Conservation (phyloP, 2,797 vertebrate species). For the Fratercula arctica region DNA sequence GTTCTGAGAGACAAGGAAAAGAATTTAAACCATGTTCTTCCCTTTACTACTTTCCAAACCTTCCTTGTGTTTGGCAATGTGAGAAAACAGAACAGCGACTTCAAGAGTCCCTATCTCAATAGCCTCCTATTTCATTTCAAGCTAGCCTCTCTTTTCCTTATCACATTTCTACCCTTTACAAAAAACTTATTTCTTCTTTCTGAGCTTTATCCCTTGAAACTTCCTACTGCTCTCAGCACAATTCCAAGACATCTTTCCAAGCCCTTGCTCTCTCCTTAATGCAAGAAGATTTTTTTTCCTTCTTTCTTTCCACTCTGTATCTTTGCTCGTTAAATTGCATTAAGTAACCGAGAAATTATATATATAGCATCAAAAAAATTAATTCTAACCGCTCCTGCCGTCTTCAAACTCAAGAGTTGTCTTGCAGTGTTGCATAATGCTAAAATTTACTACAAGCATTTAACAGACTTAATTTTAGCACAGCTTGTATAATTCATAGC, state of each 20-base stretch:
- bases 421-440: neutral
- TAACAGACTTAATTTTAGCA: neutral
- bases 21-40: neutral
- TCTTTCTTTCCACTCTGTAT: neutral
- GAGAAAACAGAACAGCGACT: neutral
- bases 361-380: neutral
- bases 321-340: neutral
- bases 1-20: neutral
- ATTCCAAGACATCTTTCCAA: neutral
- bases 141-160: neutral
- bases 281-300: neutral
- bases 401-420: neutral
- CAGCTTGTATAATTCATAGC: neutral
- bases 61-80: neutral
- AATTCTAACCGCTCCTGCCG: neutral
- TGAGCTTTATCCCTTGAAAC: neutral
- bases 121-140: neutral
- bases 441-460: neutral
- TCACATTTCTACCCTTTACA: neutral
- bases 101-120: neutral
- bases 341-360: neutral
- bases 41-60: neutral
- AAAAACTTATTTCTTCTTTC: neutral
- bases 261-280: neutral
- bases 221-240: neutral